These are phyloP conservation scores for Drosophila macrospina DNA, from an alignment of 2,888 invertebrate species.

Conservation along the genomic window DNA sequence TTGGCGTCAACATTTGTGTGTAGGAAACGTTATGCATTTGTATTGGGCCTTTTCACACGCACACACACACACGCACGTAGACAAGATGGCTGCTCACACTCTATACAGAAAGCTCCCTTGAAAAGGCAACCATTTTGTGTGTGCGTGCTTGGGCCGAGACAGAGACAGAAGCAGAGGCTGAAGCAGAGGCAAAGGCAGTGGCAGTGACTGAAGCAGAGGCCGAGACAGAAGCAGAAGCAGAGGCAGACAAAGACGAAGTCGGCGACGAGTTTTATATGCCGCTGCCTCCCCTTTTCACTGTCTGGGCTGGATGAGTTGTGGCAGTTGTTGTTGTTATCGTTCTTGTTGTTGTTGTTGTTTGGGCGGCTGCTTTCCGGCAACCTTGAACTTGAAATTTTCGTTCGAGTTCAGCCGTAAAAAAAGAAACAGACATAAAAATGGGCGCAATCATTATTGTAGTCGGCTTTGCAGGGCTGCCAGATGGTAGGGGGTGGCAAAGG, in stretches of 20 bases:
- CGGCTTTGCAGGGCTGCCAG: neutral
- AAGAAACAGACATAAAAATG: conserved; percentile 59
- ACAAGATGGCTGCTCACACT: conserved; percentile 71
- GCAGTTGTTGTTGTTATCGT: conserved; percentile 13
- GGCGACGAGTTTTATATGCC: conserved; percentile 13
- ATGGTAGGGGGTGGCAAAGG: neutral
- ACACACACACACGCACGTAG: conserved; percentile 4
- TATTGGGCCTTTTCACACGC: conserved; percentile 31
- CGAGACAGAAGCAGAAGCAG: neutral
- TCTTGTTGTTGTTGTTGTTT: conserved; percentile 31
- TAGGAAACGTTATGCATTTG: conserved; percentile 65
- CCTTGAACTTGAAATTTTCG: conserved; percentile 84
- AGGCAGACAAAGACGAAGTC: conserved; percentile 48
- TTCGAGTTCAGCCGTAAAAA: conserved; percentile 66
- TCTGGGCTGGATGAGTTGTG: conserved; percentile 43
- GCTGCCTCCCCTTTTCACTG: conserved; percentile 1
- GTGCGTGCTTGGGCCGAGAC: conserved; percentile 34
- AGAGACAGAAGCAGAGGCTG: neutral
- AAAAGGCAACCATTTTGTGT: conserved; percentile 55
- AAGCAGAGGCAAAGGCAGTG: neutral
- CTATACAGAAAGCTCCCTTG: neutral
- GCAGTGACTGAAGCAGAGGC: neutral
- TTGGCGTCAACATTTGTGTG: conserved; percentile 49
- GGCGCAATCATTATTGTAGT: conserved; percentile 49
- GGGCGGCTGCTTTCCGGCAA: conserved; percentile 74